Evolutionary conservation across 2,888 invertebrate genomes (phyloP), one percentile per base, ranked within the genome.

Genomic region (Cyclophora punctaria): DNA sequence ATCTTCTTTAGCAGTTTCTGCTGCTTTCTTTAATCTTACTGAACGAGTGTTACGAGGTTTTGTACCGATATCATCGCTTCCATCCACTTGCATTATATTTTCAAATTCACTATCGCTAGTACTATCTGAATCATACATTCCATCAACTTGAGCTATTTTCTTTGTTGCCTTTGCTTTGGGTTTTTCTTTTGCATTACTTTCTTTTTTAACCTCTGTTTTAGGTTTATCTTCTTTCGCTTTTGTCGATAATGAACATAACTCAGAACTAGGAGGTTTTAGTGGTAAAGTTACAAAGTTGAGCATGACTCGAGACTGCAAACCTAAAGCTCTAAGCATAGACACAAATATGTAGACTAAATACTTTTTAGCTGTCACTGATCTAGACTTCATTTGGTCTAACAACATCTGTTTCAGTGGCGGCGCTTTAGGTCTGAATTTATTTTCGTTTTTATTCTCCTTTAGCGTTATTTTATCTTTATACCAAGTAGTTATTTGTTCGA

Each of bases 401-500:
- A 94, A 71, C 47, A 89, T 78, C 37, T 81, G 67, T 63, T 83
- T 83, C 2, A 92, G 72, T 4, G 82, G 71, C 34, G 83, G 84
- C 45, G 88, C 83, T 62, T 86, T 85, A 6, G 87, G 84, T 61
- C 76, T 80, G 43, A 84, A 86, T 60, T 83, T 80, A 35, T 88
- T 77, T 79, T 90, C 90, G 71, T 90, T 67, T 69, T 87, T 84
- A 56, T 91, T 90, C 58, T 91, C 90, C 53, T 89, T 86, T 41
- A 93, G 60, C 55, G 78, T 87, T 33, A 95, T 82, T 49, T 90
- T 87, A 58, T 91, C 91, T 64, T 90, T 90, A 65, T 92, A 97
- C 96, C 96, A 97, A 48, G 90, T 90, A 3, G 93, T 90, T 56
- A 97, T 92, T 68, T 93, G 92, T 78, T 94, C 93, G 49, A 96